phyloP scores from a whole-genome alignment of 2,888 invertebrate genomes.

The Oligia fasciuncula region DNA sequence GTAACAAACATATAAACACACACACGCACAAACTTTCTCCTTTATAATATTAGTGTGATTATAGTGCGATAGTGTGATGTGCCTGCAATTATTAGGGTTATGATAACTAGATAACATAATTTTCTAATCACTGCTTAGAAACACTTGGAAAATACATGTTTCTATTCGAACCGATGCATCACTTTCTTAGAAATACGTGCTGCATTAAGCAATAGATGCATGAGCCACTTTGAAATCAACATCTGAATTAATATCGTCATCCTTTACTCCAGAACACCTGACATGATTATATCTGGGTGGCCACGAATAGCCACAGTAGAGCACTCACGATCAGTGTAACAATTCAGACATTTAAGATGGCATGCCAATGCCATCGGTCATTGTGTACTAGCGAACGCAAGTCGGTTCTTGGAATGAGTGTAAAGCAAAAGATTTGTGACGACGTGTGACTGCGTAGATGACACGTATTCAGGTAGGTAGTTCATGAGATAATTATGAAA shows the following conservation, averaged over 20 bases:
- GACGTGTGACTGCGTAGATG: background rate
- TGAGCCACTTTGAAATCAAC: constrained; percentile 26
- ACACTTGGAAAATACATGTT: constrained; percentile 10
- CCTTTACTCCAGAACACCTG: constrained; percentile 49
- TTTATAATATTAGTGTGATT: too few relatives aligned
- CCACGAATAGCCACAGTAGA: constrained; percentile 45
- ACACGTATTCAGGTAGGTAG: background rate
- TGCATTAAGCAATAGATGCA: constrained; percentile 26
- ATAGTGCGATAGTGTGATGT: too few relatives aligned
- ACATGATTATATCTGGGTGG: constrained; percentile 53
- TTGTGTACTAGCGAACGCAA: constrained; percentile 49
- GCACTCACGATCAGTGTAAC: constrained; percentile 51
- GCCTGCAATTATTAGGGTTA: background rate
- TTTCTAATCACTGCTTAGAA: background rate
- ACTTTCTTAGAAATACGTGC: constrained; percentile 33
- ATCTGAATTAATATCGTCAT: constrained; percentile 42
- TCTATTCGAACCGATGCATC: constrained; percentile 6
- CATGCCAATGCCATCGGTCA: constrained; percentile 77
- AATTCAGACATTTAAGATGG: constrained; percentile 56
- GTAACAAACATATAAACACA: too few relatives aligned
- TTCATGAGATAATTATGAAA: background rate
- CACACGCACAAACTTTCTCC: too few relatives aligned
- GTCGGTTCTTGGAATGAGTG: constrained; percentile 50
- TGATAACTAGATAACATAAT: background rate
- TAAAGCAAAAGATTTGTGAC: constrained; percentile 34